Percentiles rank a stretch among this genome's conserved stretches.
phyloP scores from a whole-genome alignment of 2,113 vertebrate species.

The Buteo buteo region DNA sequence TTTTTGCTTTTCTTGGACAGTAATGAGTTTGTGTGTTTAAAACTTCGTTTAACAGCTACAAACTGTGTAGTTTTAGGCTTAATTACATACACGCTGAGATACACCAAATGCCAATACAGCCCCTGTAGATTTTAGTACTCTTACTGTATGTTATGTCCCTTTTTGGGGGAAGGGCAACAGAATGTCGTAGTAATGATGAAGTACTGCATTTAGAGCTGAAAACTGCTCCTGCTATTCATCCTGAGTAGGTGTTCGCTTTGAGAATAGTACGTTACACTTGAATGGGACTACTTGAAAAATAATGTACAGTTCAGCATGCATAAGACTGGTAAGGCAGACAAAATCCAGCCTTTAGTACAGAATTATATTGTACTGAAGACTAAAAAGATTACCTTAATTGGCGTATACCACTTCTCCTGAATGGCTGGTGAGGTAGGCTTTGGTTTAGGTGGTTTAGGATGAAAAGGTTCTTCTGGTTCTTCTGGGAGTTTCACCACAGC shows the following conservation, averaged over 20 bases:
- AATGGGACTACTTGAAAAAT: neutral
- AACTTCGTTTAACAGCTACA: neutral
- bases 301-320: rapidly evolving
- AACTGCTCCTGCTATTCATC: neutral
- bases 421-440: slow-evolving; percentile 59
- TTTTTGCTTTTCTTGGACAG: neutral
- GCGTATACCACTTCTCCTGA: slow-evolving; percentile 93
- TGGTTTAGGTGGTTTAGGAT: slow-evolving; percentile 67
- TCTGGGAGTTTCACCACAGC: slow-evolving; percentile 87
- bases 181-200: neutral
- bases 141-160: neutral
- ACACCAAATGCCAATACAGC: neutral
- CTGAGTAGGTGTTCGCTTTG: neutral
- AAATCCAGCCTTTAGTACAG: neutral
- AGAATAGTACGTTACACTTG: neutral
- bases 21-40: neutral
- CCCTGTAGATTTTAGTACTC: neutral
- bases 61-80: neutral
- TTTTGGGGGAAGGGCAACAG: neutral
- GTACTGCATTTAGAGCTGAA: neutral
- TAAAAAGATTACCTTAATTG: slow-evolving; percentile 84
- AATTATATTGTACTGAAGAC: neutral
- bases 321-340: neutral
- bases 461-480: slow-evolving; percentile 77
- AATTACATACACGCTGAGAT: neutral